Evolutionary conservation across 2,888 invertebrate genomes (phyloP).

Genomic region (Parnassius glacialis): DNA sequence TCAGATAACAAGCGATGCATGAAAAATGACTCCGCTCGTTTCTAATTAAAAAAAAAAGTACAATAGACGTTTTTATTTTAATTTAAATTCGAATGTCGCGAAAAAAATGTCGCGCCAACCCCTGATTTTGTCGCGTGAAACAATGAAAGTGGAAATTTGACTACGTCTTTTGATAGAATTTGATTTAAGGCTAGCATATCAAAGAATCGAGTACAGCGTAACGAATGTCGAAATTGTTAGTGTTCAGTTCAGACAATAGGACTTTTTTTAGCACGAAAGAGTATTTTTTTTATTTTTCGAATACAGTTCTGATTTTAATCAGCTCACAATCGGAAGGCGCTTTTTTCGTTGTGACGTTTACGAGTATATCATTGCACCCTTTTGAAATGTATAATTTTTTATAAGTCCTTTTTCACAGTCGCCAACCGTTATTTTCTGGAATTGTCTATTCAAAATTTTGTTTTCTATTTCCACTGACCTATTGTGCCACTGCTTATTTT

Average conservation of each 20-base stretch:
- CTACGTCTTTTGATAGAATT: slow-evolving; percentile 64
- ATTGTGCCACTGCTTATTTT: slow-evolving; percentile 4
- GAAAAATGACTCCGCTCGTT: slow-evolving; percentile 73
- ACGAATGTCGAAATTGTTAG: slow-evolving; percentile 48
- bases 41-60: slow-evolving; percentile 73
- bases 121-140: slow-evolving; percentile 62
- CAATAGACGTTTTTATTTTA: slow-evolving; percentile 58
- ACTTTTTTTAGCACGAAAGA: slow-evolving; percentile 36
- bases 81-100: slow-evolving; percentile 68
- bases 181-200: slow-evolving; percentile 69
- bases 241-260: slow-evolving; percentile 43
- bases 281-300: slow-evolving; percentile 33
- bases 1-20: slow-evolving; percentile 78
- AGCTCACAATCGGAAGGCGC: slow-evolving; percentile 37
- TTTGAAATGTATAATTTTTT: slow-evolving; percentile 18
- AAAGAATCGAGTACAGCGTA: slow-evolving; percentile 53
- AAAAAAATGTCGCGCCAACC: slow-evolving; percentile 50
- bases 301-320: slow-evolving; percentile 54
- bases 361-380: slow-evolving; percentile 25
- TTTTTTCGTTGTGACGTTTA: slow-evolving; percentile 33
- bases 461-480: slow-evolving; percentile 5
- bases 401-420: slow-evolving; percentile 5
- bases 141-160: slow-evolving; percentile 68
- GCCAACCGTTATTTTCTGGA: slow-evolving; percentile 12
- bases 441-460: neutral